Evolutionary conservation across 2,113 vertebrate genomes (phyloP).

Genomic region (Pygoscelis adeliae): DNA sequence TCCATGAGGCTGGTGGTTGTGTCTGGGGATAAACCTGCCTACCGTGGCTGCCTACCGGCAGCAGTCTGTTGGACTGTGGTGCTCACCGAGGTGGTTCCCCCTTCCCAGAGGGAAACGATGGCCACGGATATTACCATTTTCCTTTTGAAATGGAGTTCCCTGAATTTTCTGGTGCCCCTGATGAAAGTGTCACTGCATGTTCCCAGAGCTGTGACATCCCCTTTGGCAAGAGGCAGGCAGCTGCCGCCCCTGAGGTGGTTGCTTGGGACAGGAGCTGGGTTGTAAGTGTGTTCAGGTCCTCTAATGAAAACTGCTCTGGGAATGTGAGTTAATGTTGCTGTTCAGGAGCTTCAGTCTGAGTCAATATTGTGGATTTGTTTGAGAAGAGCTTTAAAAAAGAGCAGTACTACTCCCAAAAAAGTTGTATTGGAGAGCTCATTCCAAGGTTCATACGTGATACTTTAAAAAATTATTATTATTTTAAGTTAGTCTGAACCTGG

Average conservation of each 20-base stretch:
- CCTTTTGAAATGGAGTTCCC: not conserved
- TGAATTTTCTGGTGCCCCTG: not conserved
- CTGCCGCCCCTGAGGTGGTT: not conserved
- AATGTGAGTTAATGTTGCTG: not conserved
- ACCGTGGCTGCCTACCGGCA: not conserved
- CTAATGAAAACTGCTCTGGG: not conserved
- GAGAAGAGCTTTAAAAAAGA: not conserved
- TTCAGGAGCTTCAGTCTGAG: not conserved
- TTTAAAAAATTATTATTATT: not conserved
- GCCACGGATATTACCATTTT: not conserved
- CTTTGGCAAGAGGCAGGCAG: not conserved
- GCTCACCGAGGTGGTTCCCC: fast-evolving
- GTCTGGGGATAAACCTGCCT: not conserved
- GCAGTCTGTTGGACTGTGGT: not conserved
- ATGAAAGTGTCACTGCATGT: not conserved
- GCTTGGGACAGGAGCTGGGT: not conserved
- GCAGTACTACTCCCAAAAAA: not conserved
- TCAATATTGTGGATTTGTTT: not conserved
- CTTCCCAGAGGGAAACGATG: not conserved
- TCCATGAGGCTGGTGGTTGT: not conserved
- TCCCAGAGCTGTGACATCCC: not conserved
- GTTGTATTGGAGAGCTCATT: not conserved
- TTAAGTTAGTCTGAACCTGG: constrained; percentile 5
- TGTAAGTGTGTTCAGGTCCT: not conserved
- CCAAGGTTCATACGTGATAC: not conserved